Conservation (phyloP, 2,113 vertebrate species). For the Micronycteris hirsuta region DNA sequence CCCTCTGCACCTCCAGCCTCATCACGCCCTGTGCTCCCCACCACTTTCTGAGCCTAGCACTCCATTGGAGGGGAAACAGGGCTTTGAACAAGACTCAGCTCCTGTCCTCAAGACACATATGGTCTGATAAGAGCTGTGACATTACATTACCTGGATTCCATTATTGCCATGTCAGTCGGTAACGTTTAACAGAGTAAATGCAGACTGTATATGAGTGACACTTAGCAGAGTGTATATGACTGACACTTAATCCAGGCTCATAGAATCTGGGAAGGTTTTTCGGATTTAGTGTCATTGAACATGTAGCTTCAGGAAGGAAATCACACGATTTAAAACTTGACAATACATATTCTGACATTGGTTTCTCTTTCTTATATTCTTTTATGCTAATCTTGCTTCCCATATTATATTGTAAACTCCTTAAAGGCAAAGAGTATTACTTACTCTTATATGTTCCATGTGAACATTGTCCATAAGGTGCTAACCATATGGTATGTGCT, state of each 20-base stretch:
- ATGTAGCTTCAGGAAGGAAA: neutral
- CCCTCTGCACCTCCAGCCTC: neutral
- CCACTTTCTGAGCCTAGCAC: neutral
- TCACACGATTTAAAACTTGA: neutral
- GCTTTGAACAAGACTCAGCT: neutral
- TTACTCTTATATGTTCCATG: neutral
- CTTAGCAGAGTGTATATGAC: neutral
- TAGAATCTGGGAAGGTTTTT: neutral
- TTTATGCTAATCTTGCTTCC: neutral
- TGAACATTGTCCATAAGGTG: neutral
- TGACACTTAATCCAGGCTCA: neutral
- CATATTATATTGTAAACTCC: neutral
- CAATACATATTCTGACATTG: neutral
- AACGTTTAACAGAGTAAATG: neutral
- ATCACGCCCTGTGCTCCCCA: fast-evolving
- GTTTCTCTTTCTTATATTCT: neutral
- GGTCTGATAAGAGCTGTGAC: neutral
- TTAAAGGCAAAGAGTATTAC: neutral
- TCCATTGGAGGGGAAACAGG: fast-evolving
- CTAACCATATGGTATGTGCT: neutral
- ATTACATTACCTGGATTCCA: neutral
- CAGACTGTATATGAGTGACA: too few relatives aligned
- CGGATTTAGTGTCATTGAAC: neutral
- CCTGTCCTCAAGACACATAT: neutral
- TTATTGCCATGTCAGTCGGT: neutral